Percentiles rank a stretch among this genome's conserved stretches.
Conservation (phyloP, 2,888 invertebrate genomes). For the Rhagonycha lutea region DNA sequence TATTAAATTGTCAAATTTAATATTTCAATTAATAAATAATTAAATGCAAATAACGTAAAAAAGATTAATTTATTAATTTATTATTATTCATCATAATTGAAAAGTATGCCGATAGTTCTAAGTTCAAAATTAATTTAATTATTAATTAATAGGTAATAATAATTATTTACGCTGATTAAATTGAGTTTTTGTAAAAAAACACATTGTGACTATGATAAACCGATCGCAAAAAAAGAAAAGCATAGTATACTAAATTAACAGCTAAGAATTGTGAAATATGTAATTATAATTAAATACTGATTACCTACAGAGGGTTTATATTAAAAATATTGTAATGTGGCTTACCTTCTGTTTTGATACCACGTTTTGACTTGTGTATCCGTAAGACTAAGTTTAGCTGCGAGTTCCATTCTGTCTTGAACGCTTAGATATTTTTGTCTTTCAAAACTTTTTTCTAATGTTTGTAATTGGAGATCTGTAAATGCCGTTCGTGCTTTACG, state of each 20-base stretch:
- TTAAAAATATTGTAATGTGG: constrained; percentile 20
- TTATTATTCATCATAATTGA: background rate
- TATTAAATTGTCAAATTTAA: no score
- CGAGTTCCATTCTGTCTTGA: constrained; percentile 97
- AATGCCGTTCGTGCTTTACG: constrained; percentile 97
- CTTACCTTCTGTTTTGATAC: constrained; percentile 98
- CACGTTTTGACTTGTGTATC: constrained; percentile 99
- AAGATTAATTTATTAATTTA: background rate
- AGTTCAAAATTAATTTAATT: background rate
- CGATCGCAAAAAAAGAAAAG: background rate
- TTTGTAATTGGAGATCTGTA: constrained; percentile 96
- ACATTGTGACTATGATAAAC: background rate
- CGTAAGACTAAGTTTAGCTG: constrained; percentile 91
- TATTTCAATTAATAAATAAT: background rate
- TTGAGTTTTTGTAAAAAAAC: background rate
- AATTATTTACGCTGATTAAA: background rate
- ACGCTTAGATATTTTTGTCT: constrained; percentile 95
- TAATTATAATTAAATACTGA: background rate
- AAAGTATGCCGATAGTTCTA: background rate
- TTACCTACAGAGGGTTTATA: background rate
- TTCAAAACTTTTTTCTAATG: constrained; percentile 95
- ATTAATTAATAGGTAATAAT: background rate
- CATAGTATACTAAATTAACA: no score
- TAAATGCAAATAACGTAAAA: background rate
- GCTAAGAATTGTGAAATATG: no score